Evolutionary conservation across 1,140 invertebrate genomes (phyloP).

Genomic region (Meloidogyne exigua): DNA sequence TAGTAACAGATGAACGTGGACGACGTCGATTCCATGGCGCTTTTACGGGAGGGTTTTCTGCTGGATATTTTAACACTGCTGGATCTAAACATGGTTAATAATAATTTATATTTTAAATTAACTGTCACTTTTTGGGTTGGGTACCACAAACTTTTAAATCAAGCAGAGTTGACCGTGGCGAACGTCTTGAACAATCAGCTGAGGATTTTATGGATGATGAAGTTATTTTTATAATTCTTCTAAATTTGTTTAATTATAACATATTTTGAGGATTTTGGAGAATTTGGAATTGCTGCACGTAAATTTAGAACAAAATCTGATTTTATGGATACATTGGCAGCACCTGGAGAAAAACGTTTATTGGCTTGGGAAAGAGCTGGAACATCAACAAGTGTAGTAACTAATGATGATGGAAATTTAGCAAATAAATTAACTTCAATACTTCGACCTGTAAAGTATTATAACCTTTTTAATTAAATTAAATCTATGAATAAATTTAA

Average conservation of each 20-base stretch:
- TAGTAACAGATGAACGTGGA: slow-evolving; percentile 84
- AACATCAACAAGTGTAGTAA: slow-evolving; percentile 21
- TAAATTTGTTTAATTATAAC: neutral
- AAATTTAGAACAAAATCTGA: slow-evolving; percentile 76
- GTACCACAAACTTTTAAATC: slow-evolving; percentile 86
- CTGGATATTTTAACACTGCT: slow-evolving; percentile 94
- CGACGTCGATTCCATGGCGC: slow-evolving; percentile 92
- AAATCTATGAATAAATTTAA: slow-evolving; percentile 54
- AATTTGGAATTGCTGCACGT: slow-evolving; percentile 90
- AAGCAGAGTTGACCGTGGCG: slow-evolving; percentile 73
- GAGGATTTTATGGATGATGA: slow-evolving; percentile 99
- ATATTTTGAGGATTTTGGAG: slow-evolving; percentile 75
- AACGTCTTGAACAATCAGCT: slow-evolving; percentile 69
- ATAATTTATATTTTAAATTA: neutral
- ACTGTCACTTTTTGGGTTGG: slow-evolving; percentile 72
- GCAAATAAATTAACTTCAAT: slow-evolving; percentile 32
- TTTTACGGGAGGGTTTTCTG: slow-evolving; percentile 97
- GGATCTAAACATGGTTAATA: slow-evolving; percentile 79
- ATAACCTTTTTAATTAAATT: neutral
- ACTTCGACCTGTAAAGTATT: slow-evolving; percentile 43
- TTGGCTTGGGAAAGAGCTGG: slow-evolving; percentile 57
- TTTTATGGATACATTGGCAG: slow-evolving; percentile 67
- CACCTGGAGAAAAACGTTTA: slow-evolving; percentile 21
- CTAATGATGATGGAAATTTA: slow-evolving; percentile 10
- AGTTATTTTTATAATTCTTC: slow-evolving; percentile 62